Conservation (phyloP, 2,888 invertebrate genomes). For the Aphelenchoides bicaudatus region DNA sequence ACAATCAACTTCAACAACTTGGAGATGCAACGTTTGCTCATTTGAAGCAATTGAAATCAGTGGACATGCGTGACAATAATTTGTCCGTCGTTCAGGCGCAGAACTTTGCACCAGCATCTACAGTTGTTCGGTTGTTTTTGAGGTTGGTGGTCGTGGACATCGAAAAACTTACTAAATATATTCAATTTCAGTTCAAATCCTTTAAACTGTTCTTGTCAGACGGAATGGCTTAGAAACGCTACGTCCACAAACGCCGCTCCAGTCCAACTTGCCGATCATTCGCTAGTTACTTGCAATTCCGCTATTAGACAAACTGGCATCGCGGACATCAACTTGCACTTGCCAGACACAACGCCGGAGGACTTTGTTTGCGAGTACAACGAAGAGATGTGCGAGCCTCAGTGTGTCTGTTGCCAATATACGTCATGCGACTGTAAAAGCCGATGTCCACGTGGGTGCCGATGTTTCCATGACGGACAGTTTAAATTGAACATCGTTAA, state of each 20-base stretch:
- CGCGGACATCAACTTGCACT: too few species aligned
- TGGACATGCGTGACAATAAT: constrained; percentile 30
- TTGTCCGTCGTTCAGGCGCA: constrained; percentile 26
- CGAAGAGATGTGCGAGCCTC: constrained; percentile 73
- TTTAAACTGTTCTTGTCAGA: constrained; percentile 1
- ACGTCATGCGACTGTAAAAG: constrained; percentile 88
- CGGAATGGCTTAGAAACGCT: too few species aligned
- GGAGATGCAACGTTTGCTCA: constrained; percentile 24
- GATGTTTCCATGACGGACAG: constrained; percentile 81
- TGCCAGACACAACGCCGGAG: constrained; percentile 16
- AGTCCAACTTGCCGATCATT: too few species aligned
- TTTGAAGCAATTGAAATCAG: constrained; percentile 26
- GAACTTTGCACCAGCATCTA: constrained; percentile 11
- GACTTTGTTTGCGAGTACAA: constrained; percentile 50
- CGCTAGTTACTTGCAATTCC: too few species aligned
- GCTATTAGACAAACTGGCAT: too few species aligned
- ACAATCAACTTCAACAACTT: constrained; percentile 41
- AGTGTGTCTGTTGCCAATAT: constrained; percentile 85
- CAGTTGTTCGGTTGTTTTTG: constrained; percentile 67
- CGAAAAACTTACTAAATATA: not conserved
- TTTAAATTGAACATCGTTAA: constrained; percentile 68
- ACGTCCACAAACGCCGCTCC: too few species aligned
- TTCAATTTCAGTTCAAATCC: not conserved
- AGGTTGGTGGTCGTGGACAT: too few species aligned
- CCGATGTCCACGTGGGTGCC: constrained; percentile 81